Conservation (phyloP, 1,140 invertebrate species). For the Babylonia areolata region DNA sequence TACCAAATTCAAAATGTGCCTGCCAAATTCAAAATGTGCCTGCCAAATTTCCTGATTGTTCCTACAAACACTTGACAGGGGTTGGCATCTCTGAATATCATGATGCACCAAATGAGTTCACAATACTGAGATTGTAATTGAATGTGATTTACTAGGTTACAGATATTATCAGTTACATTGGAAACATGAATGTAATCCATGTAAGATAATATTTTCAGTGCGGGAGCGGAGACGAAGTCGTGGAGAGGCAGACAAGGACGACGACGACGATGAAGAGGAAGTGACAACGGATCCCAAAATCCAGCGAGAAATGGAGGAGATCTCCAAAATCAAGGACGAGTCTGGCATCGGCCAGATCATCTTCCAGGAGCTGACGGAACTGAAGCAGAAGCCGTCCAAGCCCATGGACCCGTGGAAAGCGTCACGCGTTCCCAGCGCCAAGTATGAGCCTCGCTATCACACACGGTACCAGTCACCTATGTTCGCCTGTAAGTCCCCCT, state of each 20-base stretch:
- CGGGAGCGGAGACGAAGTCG: constrained; percentile 62
- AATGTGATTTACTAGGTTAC: too few species aligned
- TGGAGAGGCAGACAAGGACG: constrained; percentile 90
- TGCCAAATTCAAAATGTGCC: too few species aligned
- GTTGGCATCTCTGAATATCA: too few species aligned
- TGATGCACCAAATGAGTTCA: too few species aligned
- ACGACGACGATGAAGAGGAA: constrained; percentile 80
- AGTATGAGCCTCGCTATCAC: constrained; percentile 90
- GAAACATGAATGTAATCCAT: too few species aligned
- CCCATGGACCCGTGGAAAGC: constrained; percentile 96
- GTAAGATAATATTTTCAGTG: constrained; percentile 51
- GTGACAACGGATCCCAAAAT: constrained; percentile 75
- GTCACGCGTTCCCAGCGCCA: constrained; percentile 95
- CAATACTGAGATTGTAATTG: too few species aligned
- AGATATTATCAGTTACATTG: too few species aligned
- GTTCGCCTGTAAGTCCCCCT: constrained; percentile 88
- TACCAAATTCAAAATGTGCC: too few species aligned
- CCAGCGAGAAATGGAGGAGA: constrained; percentile 75
- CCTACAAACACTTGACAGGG: too few species aligned
- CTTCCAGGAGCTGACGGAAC: constrained; percentile 84
- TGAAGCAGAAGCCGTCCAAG: constrained; percentile 86
- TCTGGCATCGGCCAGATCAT: constrained; percentile 73
- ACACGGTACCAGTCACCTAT: constrained; percentile 97
- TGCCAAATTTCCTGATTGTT: too few species aligned
- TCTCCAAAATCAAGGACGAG: constrained; percentile 77